Percentiles rank a stretch among this genome's conserved stretches.
Conservation (phyloP, 2,888 invertebrate species). For the Xestia ashworthii region DNA sequence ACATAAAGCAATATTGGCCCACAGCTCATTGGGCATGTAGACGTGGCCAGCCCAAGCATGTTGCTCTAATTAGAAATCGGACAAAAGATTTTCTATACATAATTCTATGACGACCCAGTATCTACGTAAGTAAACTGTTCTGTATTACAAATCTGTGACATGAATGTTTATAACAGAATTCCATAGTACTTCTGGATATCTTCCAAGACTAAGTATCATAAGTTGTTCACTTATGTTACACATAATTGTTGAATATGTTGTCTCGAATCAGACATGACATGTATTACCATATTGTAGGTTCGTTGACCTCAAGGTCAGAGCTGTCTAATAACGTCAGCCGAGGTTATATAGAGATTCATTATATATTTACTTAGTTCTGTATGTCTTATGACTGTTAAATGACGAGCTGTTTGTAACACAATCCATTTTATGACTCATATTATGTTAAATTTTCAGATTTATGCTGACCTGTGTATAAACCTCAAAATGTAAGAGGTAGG, state of each 20-base stretch:
- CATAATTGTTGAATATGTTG: background rate
- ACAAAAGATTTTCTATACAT: background rate
- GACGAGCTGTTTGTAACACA: background rate
- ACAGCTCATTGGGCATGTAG: too few species aligned
- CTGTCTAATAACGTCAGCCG: background rate
- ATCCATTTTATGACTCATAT: background rate
- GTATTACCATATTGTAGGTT: background rate
- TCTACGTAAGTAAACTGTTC: background rate
- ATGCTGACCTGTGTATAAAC: too few species aligned
- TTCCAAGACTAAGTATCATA: background rate
- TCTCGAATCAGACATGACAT: constrained; percentile 1
- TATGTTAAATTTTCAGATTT: too few species aligned
- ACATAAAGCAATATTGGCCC: too few species aligned
- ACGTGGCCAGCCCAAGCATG: too few species aligned
- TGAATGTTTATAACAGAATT: background rate
- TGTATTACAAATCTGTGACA: background rate
- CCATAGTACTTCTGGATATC: background rate
- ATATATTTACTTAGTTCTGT: constrained; percentile 12
- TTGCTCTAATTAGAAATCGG: too few species aligned
- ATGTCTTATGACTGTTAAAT: background rate
- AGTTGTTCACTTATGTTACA: background rate
- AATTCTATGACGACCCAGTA: background rate
- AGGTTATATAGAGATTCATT: constrained; percentile 3
- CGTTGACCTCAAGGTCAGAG: constrained; percentile 13
- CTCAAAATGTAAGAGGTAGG: too few species aligned